A percentile compares a stretch with the other conserved stretches of the same genome.
Conservation (phyloP, 2,113 vertebrate genomes). For the Sylvilagus bachmani region DNA sequence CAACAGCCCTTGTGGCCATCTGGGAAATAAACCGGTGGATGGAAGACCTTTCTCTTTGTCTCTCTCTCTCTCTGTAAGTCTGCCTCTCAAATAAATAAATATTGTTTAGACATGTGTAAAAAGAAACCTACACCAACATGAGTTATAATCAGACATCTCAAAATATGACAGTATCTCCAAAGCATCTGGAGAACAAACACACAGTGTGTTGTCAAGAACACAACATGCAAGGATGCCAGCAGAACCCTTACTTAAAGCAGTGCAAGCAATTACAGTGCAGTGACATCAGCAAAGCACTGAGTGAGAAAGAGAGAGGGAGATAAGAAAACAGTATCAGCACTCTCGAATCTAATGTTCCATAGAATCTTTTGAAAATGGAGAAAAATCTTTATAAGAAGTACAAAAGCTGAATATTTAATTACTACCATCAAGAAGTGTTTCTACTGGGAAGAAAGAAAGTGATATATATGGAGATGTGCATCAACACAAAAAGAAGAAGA, state of each 20-base stretch:
- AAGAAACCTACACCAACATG: neutral
- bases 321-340: too few species aligned
- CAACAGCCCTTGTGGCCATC: too few species aligned
- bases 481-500: neutral
- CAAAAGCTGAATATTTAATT: neutral
- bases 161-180: neutral
- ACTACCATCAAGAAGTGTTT: neutral
- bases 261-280: neutral
- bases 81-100: too few species aligned
- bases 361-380: neutral
- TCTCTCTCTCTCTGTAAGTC: too few species aligned
- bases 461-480: neutral
- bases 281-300: neutral
- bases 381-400: neutral
- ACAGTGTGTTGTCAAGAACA: neutral
- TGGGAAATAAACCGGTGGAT: too few species aligned
- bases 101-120: neutral
- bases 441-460: neutral
- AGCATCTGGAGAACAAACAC: neutral
- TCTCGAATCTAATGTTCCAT: neutral
- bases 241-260: neutral
- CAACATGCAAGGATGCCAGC: neutral
- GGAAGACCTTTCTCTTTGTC: too few species aligned
- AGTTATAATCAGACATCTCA: neutral
- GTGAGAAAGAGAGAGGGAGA: too few species aligned